These are phyloP conservation scores for Lasioglossum malachurum DNA, from an alignment of 2,888 invertebrate species.

Conservation along the genomic window DNA sequence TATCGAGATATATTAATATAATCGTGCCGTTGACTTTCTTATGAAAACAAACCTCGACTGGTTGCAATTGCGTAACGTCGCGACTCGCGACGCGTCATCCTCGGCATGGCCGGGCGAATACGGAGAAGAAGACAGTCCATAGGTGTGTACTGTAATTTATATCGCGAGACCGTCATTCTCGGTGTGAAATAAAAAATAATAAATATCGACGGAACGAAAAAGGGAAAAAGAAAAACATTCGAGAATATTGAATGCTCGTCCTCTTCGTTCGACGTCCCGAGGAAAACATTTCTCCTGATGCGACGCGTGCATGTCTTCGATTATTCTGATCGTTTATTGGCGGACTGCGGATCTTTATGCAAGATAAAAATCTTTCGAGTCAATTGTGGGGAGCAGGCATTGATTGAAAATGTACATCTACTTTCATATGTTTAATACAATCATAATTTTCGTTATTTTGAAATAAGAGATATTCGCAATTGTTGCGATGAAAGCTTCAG, in stretches of 20 bases:
- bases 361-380: neutral
- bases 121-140: conserved; percentile 41
- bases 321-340: neutral
- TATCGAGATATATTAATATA: conserved; percentile 57
- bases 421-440: neutral
- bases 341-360: neutral
- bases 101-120: conserved; percentile 47
- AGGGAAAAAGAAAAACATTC: neutral
- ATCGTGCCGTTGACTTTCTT: conserved; percentile 66
- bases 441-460: no score
- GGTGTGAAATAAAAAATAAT: conserved; percentile 51
- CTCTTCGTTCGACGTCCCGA: neutral
- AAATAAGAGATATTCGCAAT: no score
- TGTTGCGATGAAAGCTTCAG: no score
- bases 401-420: neutral
- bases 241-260: neutral
- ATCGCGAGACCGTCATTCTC: conserved; percentile 55
- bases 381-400: neutral
- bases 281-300: neutral
- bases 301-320: neutral
- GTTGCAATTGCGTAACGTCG: conserved; percentile 60
- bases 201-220: conserved; percentile 40
- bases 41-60: conserved; percentile 65
- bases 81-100: conserved; percentile 48
- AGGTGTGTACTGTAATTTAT: conserved; percentile 66